Base-by-base conservation (phyloP, 2,888 invertebrate genomes). In the Dasypogon diadema region DNA sequence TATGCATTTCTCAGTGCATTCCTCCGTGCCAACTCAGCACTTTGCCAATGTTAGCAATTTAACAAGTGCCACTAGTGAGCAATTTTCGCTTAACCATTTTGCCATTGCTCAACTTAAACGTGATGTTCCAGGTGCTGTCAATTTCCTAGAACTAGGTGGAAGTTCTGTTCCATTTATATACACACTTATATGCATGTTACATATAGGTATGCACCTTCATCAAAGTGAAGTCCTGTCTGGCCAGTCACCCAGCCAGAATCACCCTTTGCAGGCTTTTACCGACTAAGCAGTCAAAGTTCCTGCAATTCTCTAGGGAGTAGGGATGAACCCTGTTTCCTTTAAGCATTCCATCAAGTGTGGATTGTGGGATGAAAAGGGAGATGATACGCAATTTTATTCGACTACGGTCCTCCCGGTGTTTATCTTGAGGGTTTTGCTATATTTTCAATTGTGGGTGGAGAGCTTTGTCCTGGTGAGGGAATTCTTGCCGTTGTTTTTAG, bases 171-270 rank as follows among this genome's bases (percentile, higher is more conserved):
- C 8, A 30, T 30, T 5, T 30, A 30, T 30, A 30, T 30, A 30
- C 8, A 30, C 8, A 30, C 8, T 5, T 30, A 30, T 30, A 30
- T 30, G 8, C 8, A 30, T 30, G 8, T 30, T 12, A 42, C 12
- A 42, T 12, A 42, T 2, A 42, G 6, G n/a, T 42, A 42, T 24
- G 48, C 12, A 42, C n/a, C 24, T 24, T 30, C 24, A 24, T 65
- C 42, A 65, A n/a, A 65, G 65, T 65, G 48, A 16, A 65, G 65
- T 48, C 65, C 46, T 46, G 65, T 46, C 42, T 65, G 65, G 48
- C n/a, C n/a, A n/a, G 24, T 65, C n/a, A 48, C 46, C n/a, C 48
- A 16, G 46, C 65, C 65, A 65, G 26, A 18, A 46, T 24, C 65
- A 65, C 6, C 6, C 51, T 51, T 22, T 24, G 22, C n/a, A 46